These are phyloP conservation scores for Nudaria mundana DNA, from an alignment of 2,888 invertebrate species.

Conservation along the genomic window DNA sequence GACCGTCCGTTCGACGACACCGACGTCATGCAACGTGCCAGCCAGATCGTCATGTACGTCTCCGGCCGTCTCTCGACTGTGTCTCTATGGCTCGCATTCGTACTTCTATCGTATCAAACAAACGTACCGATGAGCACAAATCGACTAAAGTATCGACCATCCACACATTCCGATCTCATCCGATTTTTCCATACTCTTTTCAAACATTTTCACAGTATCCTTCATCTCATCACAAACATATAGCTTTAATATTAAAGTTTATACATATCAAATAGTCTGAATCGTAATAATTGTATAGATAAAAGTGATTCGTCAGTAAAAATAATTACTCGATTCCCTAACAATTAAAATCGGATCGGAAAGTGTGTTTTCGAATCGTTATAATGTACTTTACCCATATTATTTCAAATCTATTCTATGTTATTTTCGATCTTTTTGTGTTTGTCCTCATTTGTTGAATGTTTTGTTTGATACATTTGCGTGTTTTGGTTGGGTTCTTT, in stretches of 20 bases:
- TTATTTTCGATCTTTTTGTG: conserved; percentile 22
- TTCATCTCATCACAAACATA: too few species aligned
- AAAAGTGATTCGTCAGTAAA: too few species aligned
- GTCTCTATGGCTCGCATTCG: conserved; percentile 23
- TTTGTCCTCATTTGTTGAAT: conserved; percentile 9
- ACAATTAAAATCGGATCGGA: too few species aligned
- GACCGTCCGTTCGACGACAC: conserved; percentile 86
- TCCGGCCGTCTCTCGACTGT: conserved; percentile 36
- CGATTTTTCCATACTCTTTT: too few species aligned
- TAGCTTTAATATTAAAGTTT: too few species aligned
- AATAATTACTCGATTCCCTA: too few species aligned
- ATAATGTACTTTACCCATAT: neutral
- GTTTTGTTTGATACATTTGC: conserved; percentile 68
- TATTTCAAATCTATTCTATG: neutral
- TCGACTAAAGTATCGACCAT: neutral
- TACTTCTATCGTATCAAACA: conserved; percentile 56
- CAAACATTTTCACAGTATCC: too few species aligned
- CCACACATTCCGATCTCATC: too few species aligned
- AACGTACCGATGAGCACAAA: conserved; percentile 21
- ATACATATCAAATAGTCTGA: too few species aligned
- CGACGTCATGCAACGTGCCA: conserved; percentile 91
- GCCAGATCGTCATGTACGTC: conserved; percentile 93
- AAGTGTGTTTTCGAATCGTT: too few species aligned
- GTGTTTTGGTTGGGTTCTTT: conserved; percentile 60
- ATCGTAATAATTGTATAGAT: too few species aligned